Base-by-base conservation (phyloP, 2,797 vertebrate species). In the Halcyon smyrnensis region DNA sequence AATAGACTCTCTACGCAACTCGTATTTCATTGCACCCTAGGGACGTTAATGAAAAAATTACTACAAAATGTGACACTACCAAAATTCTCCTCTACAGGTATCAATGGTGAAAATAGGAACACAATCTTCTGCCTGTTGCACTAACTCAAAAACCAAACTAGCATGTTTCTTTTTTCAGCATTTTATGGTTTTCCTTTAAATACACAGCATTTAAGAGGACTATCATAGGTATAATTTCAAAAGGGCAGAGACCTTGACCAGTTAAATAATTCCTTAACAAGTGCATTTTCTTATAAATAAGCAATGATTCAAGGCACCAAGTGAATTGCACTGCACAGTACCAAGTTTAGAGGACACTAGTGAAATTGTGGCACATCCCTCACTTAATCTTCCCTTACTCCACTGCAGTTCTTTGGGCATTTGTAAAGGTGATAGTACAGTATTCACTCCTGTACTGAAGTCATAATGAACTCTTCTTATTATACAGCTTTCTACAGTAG, bases 1-100 rank as follows among this genome's bases (percentile, higher is more conserved):
- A 89, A 81, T 12, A 62, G 14, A 56, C 36, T 85, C 74, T 96
- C 89, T 81, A 96, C 36, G 90, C 48, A 84, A 76, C 6, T 56
- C 8, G 25, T 57, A 95, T 74, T 89, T 96, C 73, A 84, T 54
- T 80, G 60, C 67, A 95, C 76, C 69, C 48, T 50, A 62, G 65
- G 73, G 79, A 94, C 17, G 60, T 11, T 96, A 95, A 91, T 83
- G 34, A 91, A 96, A 95, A 67, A 95, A 89, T 41, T 63, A 60
- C 30, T 41, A 69, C 32, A 32, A 84, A 75, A 93, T 80, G 19
- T 48, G 18, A 68, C 41, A 62, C 39, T 48, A 79, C 3, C 43
- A 57, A 36, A 90, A 43, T 91, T 68, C 81, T 87, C 48, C 81
- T 87, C 48, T 70, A 43, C 23, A 94, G 93, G 57, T 82, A 41